Base-by-base conservation (phyloP, 2,888 invertebrate genomes). In the Keiferia lycopersicella region DNA sequence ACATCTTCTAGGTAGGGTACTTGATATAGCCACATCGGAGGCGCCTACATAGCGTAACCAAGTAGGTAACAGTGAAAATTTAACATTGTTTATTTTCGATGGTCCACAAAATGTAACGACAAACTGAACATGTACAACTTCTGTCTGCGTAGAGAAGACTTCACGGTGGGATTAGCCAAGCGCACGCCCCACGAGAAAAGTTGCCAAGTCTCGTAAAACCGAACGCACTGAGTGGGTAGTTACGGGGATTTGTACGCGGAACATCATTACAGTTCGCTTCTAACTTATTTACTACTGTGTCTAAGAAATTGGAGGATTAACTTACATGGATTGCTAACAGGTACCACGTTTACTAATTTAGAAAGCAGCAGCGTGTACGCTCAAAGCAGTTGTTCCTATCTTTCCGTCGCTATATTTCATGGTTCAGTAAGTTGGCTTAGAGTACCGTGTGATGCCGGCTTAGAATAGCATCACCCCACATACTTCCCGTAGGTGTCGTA, bases 121-220 rank as follows among this genome's bases (percentile, higher is more conserved):
- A 34, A 34, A 34, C 34, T 7, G 16, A n/a, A n/a, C 45, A 8
- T 45, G n/a, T 6, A 4, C 16, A n/a, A 41, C n/a, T 45, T 45
- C n/a, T 45, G 45, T 45, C 45, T 45, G 45, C 45, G 45, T n/a
- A 16, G 45, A 45, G n/a, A 34, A 34, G 34, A 34, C 45, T 8
- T 16, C 11, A 22, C 22, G 51, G 26, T 22, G 14, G 51, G 51
- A 53, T 53, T 53, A 66, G 64, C 62, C 57, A 66, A 61, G 70
- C 71, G 66, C 67, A 70, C 67, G 66, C 70, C 68, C 59, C 63
- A 66, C 65, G 65, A 64, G 65, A 60, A 60, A 63, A 68, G 62
- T 66, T 66, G 48, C 57, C 48, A 61, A 61, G 48, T 48, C 56
- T 57, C 64, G 61, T 64, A 61, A 64, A 64, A 39, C 51, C 39